These are phyloP conservation scores for Plagiodera versicolora DNA, from an alignment of 2,888 invertebrate genomes.

Conservation along the genomic window DNA sequence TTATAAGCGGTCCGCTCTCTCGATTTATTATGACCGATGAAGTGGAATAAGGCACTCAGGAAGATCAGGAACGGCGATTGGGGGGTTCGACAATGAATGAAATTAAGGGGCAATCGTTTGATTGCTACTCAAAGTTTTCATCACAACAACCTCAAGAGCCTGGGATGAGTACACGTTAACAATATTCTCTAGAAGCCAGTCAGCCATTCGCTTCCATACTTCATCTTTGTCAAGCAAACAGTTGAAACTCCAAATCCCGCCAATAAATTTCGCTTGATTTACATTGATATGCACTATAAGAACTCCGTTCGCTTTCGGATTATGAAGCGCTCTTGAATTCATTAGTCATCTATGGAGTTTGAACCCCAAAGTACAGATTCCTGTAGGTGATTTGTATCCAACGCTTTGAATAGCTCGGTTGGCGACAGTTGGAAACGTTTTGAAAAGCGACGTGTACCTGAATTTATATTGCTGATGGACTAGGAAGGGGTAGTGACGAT, in stretches of 20 bases:
- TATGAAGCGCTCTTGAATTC: slow-evolving; percentile 31
- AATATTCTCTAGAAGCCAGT: too few species aligned
- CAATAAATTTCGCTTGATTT: slow-evolving; percentile 34
- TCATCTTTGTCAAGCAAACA: neutral
- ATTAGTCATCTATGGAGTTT: slow-evolving; percentile 43
- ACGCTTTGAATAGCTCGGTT: slow-evolving; percentile 37
- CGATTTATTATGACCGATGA: slow-evolving; percentile 38
- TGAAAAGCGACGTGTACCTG: slow-evolving; percentile 17
- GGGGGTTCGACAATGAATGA: neutral
- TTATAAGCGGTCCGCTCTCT: slow-evolving; percentile 48
- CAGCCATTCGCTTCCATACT: neutral
- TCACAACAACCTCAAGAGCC: too few species aligned
- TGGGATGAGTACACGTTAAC: too few species aligned
- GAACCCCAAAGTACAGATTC: slow-evolving; percentile 43
- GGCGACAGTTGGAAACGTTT: slow-evolving; percentile 14
- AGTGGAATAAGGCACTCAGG: slow-evolving; percentile 46
- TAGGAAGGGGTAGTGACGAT: neutral
- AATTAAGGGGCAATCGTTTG: slow-evolving; percentile 2
- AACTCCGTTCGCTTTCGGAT: slow-evolving; percentile 27
- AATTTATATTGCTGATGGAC: slow-evolving; percentile 3
- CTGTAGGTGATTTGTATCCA: slow-evolving; percentile 47
- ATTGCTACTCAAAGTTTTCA: too few species aligned
- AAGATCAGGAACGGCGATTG: slow-evolving; percentile 44
- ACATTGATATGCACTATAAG: slow-evolving; percentile 37
- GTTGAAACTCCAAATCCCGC: slow-evolving; percentile 22